Evolutionary conservation across 2,888 invertebrate species (phyloP).

Genomic region (Prosopocoilus inquinatus): DNA sequence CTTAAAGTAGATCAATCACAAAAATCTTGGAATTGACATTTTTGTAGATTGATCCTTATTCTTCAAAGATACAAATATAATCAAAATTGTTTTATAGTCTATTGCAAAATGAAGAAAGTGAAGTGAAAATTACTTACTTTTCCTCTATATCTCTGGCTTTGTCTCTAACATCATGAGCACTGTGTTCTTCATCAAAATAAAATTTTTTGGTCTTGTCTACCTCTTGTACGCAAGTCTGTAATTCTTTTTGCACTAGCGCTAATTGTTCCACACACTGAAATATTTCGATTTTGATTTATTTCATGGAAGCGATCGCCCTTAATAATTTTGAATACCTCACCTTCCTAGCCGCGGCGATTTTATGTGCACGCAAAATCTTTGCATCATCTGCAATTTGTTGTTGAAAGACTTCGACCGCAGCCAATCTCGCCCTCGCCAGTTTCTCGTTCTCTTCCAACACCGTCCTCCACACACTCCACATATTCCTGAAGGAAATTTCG

Average conservation of each 20-base stretch:
- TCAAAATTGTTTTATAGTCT: too few species aligned
- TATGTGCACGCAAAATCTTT: constrained; percentile 79
- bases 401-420: constrained; percentile 92
- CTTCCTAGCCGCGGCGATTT: constrained; percentile 79
- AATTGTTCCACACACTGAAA: constrained; percentile 76
- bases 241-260: constrained; percentile 83
- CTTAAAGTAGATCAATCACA: too few species aligned
- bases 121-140: constrained; percentile 58
- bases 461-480: constrained; percentile 97
- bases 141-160: constrained; percentile 95
- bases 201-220: constrained; percentile 92
- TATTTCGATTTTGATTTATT: constrained; percentile 5
- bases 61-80: too few species aligned
- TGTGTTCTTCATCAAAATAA: constrained; percentile 94
- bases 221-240: constrained; percentile 82
- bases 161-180: constrained; percentile 91
- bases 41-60: too few species aligned
- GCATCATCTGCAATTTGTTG: constrained; percentile 94
- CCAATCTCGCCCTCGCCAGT: constrained; percentile 82
- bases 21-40: too few species aligned
- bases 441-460: constrained; percentile 95
- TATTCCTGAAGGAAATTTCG: constrained; percentile 66
- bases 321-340: constrained; percentile 45
- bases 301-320: neutral
- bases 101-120: neutral